A percentile compares a stretch with the other conserved stretches of the same genome.
Evolutionary conservation across 2,113 vertebrate genomes (phyloP).

Genomic region (Lamprotornis superbus): DNA sequence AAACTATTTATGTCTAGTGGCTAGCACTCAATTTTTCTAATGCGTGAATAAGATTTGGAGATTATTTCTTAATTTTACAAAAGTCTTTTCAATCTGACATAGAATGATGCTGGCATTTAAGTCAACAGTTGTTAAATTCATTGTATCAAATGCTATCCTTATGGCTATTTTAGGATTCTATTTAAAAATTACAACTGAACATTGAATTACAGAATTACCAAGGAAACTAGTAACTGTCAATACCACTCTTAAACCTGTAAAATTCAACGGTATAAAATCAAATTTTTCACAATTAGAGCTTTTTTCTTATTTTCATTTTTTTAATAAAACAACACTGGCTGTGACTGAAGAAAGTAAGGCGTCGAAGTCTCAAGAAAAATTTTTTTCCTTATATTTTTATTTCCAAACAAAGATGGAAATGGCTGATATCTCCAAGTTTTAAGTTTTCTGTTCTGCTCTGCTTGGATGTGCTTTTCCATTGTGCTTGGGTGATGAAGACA

Average conservation of each 20-base stretch:
- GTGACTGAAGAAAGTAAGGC: not conserved
- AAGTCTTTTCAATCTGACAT: not conserved
- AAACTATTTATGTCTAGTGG: not conserved
- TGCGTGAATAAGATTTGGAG: not conserved
- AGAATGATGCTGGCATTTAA: not conserved
- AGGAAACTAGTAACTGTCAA: not conserved
- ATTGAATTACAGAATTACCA: not conserved
- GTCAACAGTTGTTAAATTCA: not conserved
- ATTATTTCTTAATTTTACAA: not conserved
- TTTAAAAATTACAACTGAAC: not conserved
- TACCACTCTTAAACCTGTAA: not conserved
- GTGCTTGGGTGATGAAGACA: too few species aligned
- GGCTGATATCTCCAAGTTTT: too few species aligned
- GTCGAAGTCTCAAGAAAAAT: not conserved
- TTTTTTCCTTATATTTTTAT: not conserved
- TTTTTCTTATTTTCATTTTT: not conserved
- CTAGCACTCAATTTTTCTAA: not conserved
- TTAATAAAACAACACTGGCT: not conserved
- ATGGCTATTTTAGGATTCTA: not conserved
- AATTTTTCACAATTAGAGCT: not conserved
- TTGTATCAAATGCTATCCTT: not conserved
- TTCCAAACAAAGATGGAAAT: not conserved
- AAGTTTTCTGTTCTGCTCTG: too few species aligned
- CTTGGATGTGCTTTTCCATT: too few species aligned
- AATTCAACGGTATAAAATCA: not conserved